Evolutionary conservation across 2,797 vertebrate genomes (phyloP), one percentile per base, ranked within the genome.

Genomic region (Sebastes matsubarae): DNA sequence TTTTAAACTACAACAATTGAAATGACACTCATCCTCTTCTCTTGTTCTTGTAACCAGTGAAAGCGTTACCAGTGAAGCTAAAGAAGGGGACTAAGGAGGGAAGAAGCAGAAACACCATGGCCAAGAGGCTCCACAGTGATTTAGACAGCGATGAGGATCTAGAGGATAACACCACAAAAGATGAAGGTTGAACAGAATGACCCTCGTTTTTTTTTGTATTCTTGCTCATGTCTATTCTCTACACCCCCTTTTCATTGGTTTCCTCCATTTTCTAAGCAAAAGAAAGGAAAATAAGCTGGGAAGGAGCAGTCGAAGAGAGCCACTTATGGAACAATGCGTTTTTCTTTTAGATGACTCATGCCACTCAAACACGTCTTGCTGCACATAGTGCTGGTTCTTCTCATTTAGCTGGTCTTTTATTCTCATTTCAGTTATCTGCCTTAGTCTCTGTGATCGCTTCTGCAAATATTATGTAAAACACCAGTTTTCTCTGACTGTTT

Each of bases 131-230:
- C 50, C 96, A 96, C 95, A 98, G 97, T 73, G 97, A 98, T 89
- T 96, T 97, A 84, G 97, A 98, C 94, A 97, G 95, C 52, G 96
- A 97, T 29, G 97, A 97, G 74, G 97, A 99, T 88, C 96, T 96
- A 92, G 97, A 97, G 75, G 97, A 97, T 85, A 97, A 96, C 80
- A 96, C 97, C 69, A 82, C 82, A 74, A 93, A 95, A 80, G 92
- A 95, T 59, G 84, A 95, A 83, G 92, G 92, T 68, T 90, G 93
- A 94, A 87, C 82, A 60, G 63, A 81, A 77, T n/a, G 38, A 11
- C 61, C 60, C 29, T 77, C 32, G 25, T 25, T 64, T 42, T 42
- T 55, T 89, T 82, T 88, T 85, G 36, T 89, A 89, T 82, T 80
- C 58, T 75, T 38, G 27, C 84, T 79, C 69, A 75, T 65, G 34